These are phyloP conservation scores for Axinella damicornis DNA, from an alignment of 37 sponge, comb jelly and placozoan genomes.

Conservation along the genomic window DNA sequence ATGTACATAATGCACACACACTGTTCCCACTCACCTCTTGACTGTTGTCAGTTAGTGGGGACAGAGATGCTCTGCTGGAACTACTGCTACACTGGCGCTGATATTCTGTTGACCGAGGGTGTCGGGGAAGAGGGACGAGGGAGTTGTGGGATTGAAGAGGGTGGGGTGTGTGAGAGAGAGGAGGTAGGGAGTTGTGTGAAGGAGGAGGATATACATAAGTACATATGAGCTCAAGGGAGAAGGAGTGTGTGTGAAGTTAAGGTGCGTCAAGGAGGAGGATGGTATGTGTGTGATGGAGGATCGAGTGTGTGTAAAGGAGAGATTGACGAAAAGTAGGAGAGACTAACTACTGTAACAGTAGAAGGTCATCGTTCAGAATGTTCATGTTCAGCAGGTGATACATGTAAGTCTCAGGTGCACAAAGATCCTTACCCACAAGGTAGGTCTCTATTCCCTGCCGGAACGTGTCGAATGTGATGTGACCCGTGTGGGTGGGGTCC, in stretches of 20 bases:
- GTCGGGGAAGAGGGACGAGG: background rate
- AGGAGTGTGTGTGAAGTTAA: too few species aligned
- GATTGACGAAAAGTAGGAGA: too few species aligned
- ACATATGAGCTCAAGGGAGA: too few species aligned
- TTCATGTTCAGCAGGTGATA: too few species aligned
- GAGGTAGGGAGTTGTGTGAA: background rate
- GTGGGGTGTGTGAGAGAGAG: constrained; percentile 4
- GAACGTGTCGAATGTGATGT: constrained; percentile 66
- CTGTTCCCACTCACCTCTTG: too few species aligned
- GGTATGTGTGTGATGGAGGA: background rate
- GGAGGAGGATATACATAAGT: too few species aligned
- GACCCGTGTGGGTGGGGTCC: constrained; percentile 49
- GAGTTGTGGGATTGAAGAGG: too few species aligned
- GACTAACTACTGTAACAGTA: too few species aligned
- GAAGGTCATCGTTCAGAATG: too few species aligned
- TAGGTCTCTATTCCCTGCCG: constrained; percentile 47
- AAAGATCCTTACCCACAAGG: constrained; percentile 52
- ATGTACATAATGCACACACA: too few species aligned
- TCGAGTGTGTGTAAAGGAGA: background rate
- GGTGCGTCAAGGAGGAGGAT: too few species aligned
- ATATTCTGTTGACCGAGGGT: background rate
- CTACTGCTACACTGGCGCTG: background rate
- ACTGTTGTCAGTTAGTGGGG: background rate
- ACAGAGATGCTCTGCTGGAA: background rate
- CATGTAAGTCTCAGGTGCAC: too few species aligned